Percentiles rank a stretch among this genome's conserved stretches.
Evolutionary conservation across 2,888 invertebrate species (phyloP).

Genomic region (Cremastobaeus sp.): DNA sequence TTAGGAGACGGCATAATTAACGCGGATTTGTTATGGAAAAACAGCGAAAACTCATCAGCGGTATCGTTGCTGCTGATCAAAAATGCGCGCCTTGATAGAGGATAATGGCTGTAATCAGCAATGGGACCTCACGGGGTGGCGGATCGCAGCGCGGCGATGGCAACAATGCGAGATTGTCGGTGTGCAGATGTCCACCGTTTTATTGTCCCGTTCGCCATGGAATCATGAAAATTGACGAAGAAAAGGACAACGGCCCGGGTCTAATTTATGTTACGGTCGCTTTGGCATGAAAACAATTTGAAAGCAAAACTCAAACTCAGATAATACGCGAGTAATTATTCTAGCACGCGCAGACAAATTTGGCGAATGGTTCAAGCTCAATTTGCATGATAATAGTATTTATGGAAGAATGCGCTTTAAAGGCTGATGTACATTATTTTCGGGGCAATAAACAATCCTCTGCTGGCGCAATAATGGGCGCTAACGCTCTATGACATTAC

Average conservation of each 20-base stretch:
- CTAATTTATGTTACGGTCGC: constrained; percentile 19
- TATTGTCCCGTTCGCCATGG: constrained; percentile 31
- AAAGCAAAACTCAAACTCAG: constrained; percentile 15
- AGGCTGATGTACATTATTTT: constrained; percentile 7
- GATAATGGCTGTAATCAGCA: constrained; percentile 43
- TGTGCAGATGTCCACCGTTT: constrained; percentile 22
- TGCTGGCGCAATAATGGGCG: constrained; percentile 3
- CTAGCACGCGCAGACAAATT: constrained; percentile 18
- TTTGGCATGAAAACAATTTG: constrained; percentile 18
- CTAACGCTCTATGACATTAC: background rate
- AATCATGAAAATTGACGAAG: constrained; percentile 32
- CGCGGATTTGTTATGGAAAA: background rate
- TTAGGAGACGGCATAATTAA: constrained; percentile 25
- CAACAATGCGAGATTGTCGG: constrained; percentile 32
- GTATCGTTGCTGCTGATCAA: constrained; percentile 35
- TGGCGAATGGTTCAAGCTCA: constrained; percentile 10
- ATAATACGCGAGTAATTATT: constrained; percentile 12
- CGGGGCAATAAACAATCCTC: constrained; percentile 8
- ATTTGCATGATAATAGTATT: constrained; percentile 30
- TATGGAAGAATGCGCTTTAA: constrained; percentile 16
- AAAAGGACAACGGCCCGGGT: constrained; percentile 12
- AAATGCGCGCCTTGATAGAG: constrained; percentile 19
- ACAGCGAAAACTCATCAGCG: constrained; percentile 20
- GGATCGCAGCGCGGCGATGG: constrained; percentile 8
- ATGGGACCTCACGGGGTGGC: constrained; percentile 11